Percentiles rank a stretch among this genome's conserved stretches.
These are phyloP conservation scores for Magallana gigas DNA, from an alignment of 1,140 invertebrate genomes.

Conservation along the genomic window DNA sequence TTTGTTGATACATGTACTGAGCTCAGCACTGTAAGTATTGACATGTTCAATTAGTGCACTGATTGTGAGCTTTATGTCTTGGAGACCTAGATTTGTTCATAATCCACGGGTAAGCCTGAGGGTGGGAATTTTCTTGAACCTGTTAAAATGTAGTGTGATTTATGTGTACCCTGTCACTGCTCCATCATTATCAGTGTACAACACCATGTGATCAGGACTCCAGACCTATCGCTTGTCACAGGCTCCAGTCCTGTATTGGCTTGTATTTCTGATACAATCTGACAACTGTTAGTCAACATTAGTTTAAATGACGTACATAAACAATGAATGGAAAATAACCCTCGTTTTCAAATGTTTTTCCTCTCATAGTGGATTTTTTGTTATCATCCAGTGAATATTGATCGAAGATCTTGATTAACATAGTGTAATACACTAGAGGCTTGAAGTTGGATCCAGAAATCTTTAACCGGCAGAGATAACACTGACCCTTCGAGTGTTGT, in stretches of 20 bases:
- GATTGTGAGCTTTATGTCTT: neutral
- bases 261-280: no score
- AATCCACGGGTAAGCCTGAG: neutral
- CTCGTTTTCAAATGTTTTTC: no score
- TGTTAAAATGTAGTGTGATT: neutral
- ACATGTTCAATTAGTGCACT: conserved; percentile 1
- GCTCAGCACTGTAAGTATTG: neutral
- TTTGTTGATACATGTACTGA: neutral
- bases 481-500: conserved; percentile 1
- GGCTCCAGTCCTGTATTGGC: no score
- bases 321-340: no score
- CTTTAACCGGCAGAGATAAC: neutral
- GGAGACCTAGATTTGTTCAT: neutral
- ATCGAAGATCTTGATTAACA: neutral
- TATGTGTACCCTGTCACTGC: conserved; percentile 15
- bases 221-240: neutral
- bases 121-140: neutral
- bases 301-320: no score
- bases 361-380: neutral
- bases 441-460: neutral
- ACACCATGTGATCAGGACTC: neutral
- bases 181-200: neutral
- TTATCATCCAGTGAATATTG: neutral
- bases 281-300: no score
- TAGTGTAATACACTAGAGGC: neutral